Evolutionary conservation across 2,888 invertebrate species (phyloP).

Genomic region (Merodon equestris): DNA sequence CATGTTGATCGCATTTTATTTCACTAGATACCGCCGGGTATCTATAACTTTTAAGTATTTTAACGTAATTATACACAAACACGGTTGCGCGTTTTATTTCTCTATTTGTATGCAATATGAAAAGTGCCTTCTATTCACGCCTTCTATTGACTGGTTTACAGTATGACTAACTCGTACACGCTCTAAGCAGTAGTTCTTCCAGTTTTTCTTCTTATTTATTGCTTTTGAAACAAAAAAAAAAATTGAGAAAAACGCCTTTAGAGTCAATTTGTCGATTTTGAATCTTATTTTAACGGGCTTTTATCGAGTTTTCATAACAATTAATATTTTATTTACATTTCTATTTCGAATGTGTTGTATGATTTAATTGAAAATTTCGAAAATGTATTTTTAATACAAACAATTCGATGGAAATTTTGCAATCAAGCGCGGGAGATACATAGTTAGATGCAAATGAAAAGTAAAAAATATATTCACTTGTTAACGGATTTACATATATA

Average conservation of each 20-base stretch:
- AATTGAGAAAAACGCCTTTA: too few species aligned
- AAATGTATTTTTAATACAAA: too few species aligned
- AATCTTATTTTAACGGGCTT: too few species aligned
- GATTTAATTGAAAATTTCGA: slow-evolving; percentile 44
- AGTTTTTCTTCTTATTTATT: slow-evolving; percentile 37
- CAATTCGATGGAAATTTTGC: slow-evolving; percentile 37
- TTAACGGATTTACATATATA: slow-evolving; percentile 49
- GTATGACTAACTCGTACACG: slow-evolving; percentile 38
- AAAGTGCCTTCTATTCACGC: slow-evolving; percentile 57
- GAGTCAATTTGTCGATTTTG: too few species aligned
- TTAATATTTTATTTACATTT: slow-evolving; percentile 27
- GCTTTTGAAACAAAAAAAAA: too few species aligned
- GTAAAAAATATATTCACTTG: slow-evolving; percentile 60
- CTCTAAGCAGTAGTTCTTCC: slow-evolving; percentile 58
- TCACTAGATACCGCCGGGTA: slow-evolving; percentile 32
- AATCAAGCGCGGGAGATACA: slow-evolving; percentile 23
- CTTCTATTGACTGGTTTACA: slow-evolving; percentile 57
- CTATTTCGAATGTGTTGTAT: slow-evolving; percentile 44
- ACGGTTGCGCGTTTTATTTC: slow-evolving; percentile 22
- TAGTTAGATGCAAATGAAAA: slow-evolving; percentile 55
- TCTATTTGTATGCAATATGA: slow-evolving; percentile 46
- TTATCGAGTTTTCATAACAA: neutral
- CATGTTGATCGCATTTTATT: slow-evolving; percentile 42
- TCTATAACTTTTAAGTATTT: slow-evolving; percentile 46
- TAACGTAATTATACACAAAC: slow-evolving; percentile 15